Evolutionary conservation across 2,797 vertebrate species (phyloP), one percentile per base, ranked within the genome.

Genomic region (Xerus rutilus): DNA sequence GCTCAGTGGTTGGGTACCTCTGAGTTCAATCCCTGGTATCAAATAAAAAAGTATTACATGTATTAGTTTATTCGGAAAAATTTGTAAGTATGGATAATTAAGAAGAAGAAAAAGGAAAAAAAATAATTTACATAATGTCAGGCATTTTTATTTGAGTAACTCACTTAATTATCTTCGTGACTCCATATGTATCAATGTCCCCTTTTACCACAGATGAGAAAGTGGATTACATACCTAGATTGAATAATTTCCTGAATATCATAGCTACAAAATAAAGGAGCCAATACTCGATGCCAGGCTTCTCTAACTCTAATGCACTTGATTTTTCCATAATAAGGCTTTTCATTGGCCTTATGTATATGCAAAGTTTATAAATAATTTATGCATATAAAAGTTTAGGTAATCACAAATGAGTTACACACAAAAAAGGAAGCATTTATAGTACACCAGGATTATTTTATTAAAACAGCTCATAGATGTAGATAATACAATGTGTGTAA

Each of bases 361-460:
- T 6, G 30, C 23, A 72, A 93, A 52, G 25, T 84, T 83, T 85
- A 23, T 20, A 14, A 43, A n/a, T n/a, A 59, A 28, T 12, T 14
- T 45, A 52, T 72, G 43, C 43, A 52, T 79, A 43, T 85, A 7
- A 86, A 70, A 52, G 30, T 70, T 94, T 89, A 13, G 52, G 32
- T 84, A 89, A 88, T 57, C 89, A 25, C n/a, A 93, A 90, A 94
- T 88, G 97, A 92, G 77, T 30, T 17, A 43, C 32, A 64, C 57
- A 77, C 13, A 30, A 84, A 96, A 96, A 91, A 89, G 30, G 39
- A 90, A 91, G 32, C 49, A n/a, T 76, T 81, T 52, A 54, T 28
- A 39, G 49, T 10, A 21, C 52, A 47, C 2, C 64, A 47, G 59
- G 86, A 94, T 5, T 70, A 18, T 59, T 86, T 74, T 72, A 76